Base-by-base conservation (phyloP, 2,888 invertebrate genomes). In the Nyleta sp. region DNA sequence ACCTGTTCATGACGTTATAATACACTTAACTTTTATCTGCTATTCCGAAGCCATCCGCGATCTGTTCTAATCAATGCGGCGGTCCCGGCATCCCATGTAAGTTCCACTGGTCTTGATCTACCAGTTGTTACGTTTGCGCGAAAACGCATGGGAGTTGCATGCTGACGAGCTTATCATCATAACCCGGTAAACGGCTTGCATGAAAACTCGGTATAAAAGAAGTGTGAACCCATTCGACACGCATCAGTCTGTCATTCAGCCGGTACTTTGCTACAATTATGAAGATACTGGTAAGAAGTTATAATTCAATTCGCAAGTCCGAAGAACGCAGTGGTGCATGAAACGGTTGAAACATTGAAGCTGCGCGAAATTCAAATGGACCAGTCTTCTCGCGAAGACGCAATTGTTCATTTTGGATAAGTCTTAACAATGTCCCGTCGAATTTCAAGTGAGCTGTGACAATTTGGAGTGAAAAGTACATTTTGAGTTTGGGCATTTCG, bases 141-240 rank as follows among this genome's bases (percentile, higher is more conserved):
- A 73, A 24, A 52, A n/a, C 20, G 7, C 10, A 40, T 33, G 6
- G 10, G 15, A 44, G 44, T 24, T 20, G 59, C 40, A 59, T n/a
- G 38, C 22, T 22, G 20, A 28, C 40, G 28, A 17, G 24, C 65
- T 65, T 65, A 73, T 52, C 67, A 44, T 60, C 46, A 46, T 60
- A 74, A 74, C 67, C 38, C 46, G 67, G 60, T 53, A 57, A 67
- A 60, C 67, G 44, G 46, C 67, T 74, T 35, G 52, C 60, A 65
- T 74, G 35, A 53, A 67, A 65, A 42, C 44, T 28, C 40, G 20
- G 74, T 67, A 67, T 74, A 74, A 74, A 74, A 74, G 74, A 74
- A 74, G 53, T 67, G 67, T 46, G 31, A 60, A 60, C 31, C 60
- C 44, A 53, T 35, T 46, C 38, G 60, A 53, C 55, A 60, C 60